A percentile compares a stretch with the other conserved stretches of the same genome.
These are phyloP conservation scores for Anas bernieri DNA, from an alignment of 2,797 vertebrate genomes.

Conservation along the genomic window DNA sequence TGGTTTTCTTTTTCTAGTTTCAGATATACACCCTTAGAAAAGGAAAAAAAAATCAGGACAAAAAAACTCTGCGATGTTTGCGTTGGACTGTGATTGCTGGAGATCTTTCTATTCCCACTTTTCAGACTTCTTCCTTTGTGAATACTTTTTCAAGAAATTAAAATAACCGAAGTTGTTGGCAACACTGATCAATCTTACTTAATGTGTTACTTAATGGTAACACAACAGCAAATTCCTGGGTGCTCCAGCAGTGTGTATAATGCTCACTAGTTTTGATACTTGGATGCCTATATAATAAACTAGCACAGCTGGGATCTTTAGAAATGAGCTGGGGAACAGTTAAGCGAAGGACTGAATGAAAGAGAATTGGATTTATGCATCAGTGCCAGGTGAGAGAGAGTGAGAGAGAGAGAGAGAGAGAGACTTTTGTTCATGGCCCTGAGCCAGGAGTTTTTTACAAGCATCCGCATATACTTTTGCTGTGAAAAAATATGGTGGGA, in stretches of 20 bases:
- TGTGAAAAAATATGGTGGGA: rapidly evolving
- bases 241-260: neutral
- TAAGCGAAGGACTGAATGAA: constrained; percentile 21
- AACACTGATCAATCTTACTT: neutral
- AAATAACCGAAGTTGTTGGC: neutral
- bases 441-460: neutral
- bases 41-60: neutral
- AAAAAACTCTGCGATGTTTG: neutral
- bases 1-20: neutral
- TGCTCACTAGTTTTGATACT: neutral
- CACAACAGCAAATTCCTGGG: neutral
- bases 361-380: constrained; percentile 28
- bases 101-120: neutral
- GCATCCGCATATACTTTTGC: neutral
- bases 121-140: neutral
- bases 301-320: neutral
- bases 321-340: constrained; percentile 12
- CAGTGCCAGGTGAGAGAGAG: neutral
- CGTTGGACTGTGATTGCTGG: neutral
- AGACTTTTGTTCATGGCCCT: neutral
- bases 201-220: neutral
- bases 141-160: neutral
- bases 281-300: neutral
- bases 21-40: neutral
- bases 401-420: neutral